Evolutionary conservation across 2,888 invertebrate genomes (phyloP).

Genomic region (Calameuta pallipes): DNA sequence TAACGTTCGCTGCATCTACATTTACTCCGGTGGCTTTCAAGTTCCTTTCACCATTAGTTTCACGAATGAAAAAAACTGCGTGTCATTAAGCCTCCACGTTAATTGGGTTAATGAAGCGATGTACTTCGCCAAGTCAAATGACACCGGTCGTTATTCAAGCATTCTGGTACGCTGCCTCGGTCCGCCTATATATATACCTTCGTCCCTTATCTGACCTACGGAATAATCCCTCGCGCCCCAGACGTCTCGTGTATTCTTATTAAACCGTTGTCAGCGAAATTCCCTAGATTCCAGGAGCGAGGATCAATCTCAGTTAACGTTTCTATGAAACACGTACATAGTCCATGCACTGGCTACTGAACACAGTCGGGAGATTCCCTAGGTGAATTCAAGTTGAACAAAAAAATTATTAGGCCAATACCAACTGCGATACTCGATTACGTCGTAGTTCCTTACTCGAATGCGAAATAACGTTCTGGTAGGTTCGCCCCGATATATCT

Average conservation of each 20-base stretch:
- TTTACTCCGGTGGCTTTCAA: not conserved
- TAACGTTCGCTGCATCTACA: not conserved
- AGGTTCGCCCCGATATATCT: not conserved
- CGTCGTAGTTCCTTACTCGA: not conserved
- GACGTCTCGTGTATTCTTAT: not conserved
- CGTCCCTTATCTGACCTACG: not conserved
- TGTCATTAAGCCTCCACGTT: constrained; percentile 50
- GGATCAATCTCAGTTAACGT: not conserved
- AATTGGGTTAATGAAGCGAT: constrained; percentile 61
- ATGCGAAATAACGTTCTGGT: not conserved
- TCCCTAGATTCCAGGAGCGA: not conserved
- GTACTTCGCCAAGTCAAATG: constrained; percentile 45
- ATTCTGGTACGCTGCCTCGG: not conserved
- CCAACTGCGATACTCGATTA: not conserved
- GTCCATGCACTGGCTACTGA: not conserved
- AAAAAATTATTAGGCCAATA: not conserved
- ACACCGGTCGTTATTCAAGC: constrained; percentile 23
- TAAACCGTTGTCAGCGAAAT: not conserved
- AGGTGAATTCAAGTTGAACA: not conserved
- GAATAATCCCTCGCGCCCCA: not conserved
- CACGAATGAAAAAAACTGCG: constrained; percentile 37
- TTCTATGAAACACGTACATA: not conserved
- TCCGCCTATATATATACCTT: not conserved
- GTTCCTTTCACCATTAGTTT: constrained; percentile 41
- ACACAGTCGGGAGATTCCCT: not conserved